Evolutionary conservation across 2,888 invertebrate genomes (phyloP).

Genomic region (Nomada fucata): DNA sequence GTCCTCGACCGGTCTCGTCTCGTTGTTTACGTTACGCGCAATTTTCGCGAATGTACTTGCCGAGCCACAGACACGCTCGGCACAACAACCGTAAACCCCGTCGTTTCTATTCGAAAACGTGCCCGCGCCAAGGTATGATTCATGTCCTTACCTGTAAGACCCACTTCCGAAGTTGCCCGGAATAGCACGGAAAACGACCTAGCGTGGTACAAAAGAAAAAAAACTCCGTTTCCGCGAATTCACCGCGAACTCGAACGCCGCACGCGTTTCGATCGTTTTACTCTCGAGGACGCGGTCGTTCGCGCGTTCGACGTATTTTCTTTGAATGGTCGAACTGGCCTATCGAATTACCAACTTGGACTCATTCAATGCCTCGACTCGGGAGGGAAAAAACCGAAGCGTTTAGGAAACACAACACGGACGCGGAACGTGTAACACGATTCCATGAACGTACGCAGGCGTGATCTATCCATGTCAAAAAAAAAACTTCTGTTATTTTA

Average conservation of each 20-base stretch:
- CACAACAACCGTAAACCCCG: conserved; percentile 6
- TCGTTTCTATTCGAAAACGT: conserved; percentile 19
- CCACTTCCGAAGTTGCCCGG: conserved; percentile 29
- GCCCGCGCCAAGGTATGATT: conserved; percentile 57
- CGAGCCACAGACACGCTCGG: neutral
- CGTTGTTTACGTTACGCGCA: neutral
- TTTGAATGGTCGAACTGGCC: neutral
- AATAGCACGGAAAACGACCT: conserved; percentile 14
- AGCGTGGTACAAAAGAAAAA: neutral
- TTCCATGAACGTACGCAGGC: neutral
- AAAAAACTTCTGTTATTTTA: conserved; percentile 43
- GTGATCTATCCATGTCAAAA: conserved; percentile 19
- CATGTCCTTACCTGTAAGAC: conserved; percentile 38
- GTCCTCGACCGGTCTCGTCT: neutral
- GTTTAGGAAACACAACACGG: neutral
- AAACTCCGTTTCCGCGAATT: neutral
- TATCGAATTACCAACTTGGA: conserved; percentile 7
- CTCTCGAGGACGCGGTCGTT: conserved; percentile 1
- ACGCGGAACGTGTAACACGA: neutral
- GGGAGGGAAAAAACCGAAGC: neutral
- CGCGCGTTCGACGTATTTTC: neutral
- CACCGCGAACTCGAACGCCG: neutral
- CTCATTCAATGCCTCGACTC: neutral
- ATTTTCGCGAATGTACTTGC: neutral
- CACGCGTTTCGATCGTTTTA: neutral